Percentiles rank a stretch among this genome's conserved stretches.
Evolutionary conservation across 92 coral and sea anemone genomes (phyloP).

Genomic region (Actinernus sp.): DNA sequence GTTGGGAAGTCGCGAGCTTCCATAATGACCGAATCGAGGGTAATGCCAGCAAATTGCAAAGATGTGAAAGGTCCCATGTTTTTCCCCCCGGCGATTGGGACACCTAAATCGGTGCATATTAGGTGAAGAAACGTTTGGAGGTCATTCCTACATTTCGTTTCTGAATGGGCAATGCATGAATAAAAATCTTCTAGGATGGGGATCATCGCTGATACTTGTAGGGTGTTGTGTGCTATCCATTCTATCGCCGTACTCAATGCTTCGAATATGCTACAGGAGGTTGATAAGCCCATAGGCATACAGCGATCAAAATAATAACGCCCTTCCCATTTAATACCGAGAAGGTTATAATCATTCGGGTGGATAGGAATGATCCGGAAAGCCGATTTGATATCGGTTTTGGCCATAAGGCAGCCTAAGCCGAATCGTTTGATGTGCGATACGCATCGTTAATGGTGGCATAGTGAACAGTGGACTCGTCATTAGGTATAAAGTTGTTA

Average conservation of each 20-base stretch:
- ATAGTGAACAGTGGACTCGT: conserved; percentile 20
- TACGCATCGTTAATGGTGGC: conserved; percentile 44
- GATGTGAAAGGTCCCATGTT: conserved; percentile 25
- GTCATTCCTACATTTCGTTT: neutral
- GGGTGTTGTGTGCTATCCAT: conserved; percentile 29
- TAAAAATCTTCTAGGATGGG: conserved; percentile 45
- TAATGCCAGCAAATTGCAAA: conserved; percentile 37
- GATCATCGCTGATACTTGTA: conserved; percentile 1
- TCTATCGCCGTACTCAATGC: conserved; percentile 17
- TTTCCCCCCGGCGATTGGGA: conserved; percentile 44
- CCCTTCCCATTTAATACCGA: conserved; percentile 34
- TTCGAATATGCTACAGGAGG: conserved; percentile 22
- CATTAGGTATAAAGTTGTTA: conserved; percentile 36
- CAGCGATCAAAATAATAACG: conserved; percentile 20
- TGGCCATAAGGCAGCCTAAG: conserved; percentile 43
- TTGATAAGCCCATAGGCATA: conserved; percentile 20
- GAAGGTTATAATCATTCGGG: conserved; percentile 15
- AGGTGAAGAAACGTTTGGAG: conserved; percentile 20
- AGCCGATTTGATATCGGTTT: conserved; percentile 46
- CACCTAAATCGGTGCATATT: conserved; percentile 18
- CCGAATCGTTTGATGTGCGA: conserved; percentile 12
- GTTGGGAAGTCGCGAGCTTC: conserved; percentile 29
- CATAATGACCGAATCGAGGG: conserved; percentile 33
- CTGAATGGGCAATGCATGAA: conserved; percentile 5
- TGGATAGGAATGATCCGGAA: conserved; percentile 41